Percentiles rank a stretch among this genome's conserved stretches.
Conservation (phyloP, 37 sponge, comb jelly and placozoan species). For the Eunapius fragilis region DNA sequence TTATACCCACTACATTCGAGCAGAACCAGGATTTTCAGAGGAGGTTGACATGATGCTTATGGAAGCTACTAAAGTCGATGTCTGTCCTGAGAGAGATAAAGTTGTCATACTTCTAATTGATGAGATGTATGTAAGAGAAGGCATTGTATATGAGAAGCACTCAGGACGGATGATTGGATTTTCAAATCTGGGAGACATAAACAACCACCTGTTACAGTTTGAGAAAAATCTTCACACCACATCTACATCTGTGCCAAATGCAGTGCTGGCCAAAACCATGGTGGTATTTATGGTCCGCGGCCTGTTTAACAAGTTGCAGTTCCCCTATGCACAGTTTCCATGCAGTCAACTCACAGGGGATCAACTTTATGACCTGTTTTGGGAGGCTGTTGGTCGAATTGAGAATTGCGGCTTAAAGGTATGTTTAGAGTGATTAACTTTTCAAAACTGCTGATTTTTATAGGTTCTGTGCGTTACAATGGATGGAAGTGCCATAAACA, state of each 20-base stretch:
- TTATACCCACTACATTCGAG: constrained; percentile 15
- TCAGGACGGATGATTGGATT: too few relatives aligned
- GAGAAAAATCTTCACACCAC: not conserved
- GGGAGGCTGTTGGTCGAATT: constrained; percentile 24
- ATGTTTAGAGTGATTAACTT: too few relatives aligned
- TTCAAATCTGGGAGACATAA: constrained; percentile 29
- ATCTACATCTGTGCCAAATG: not conserved
- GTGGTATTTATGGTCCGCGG: constrained; percentile 31
- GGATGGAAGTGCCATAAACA: constrained; percentile 1
- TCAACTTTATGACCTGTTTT: constrained; percentile 16
- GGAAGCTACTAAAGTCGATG: too few relatives aligned
- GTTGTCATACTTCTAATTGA: too few relatives aligned
- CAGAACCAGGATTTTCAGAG: constrained; percentile 12
- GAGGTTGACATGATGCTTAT: constrained; percentile 16
- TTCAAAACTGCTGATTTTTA: too few relatives aligned
- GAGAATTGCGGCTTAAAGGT: constrained; percentile 24
- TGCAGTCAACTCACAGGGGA: constrained; percentile 19
- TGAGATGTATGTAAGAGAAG: too few relatives aligned
- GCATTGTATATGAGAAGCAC: too few relatives aligned
- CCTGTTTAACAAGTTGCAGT: constrained; percentile 24
- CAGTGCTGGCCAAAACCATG: constrained; percentile 17
- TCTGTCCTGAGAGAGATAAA: too few relatives aligned
- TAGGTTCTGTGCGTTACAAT: not conserved
- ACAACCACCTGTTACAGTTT: constrained; percentile 4
- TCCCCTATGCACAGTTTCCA: constrained; percentile 45